phyloP scores from a whole-genome alignment of 92 coral and sea anemone species.

The Zoanthus gigantus region DNA sequence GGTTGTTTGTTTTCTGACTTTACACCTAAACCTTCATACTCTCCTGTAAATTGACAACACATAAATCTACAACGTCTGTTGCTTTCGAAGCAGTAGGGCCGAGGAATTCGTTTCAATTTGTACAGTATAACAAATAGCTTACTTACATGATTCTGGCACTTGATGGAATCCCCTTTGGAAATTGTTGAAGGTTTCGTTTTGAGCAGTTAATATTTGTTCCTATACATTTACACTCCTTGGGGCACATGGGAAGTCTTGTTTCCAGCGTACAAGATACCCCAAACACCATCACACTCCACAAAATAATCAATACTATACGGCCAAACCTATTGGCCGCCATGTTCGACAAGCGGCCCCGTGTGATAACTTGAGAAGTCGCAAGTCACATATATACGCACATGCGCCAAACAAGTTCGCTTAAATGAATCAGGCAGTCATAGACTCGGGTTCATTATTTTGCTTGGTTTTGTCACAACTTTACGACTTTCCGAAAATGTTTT shows the following conservation, averaged over 20 bases:
- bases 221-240: conserved; percentile 12
- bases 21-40: background rate
- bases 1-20: background rate
- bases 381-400: background rate
- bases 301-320: conserved; percentile 16
- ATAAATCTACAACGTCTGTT: conserved; percentile 4
- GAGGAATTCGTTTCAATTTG: conserved; percentile 28
- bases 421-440: conserved; percentile 17
- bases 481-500: conserved; percentile 1
- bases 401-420: background rate
- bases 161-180: conserved; percentile 53
- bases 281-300: conserved; percentile 27
- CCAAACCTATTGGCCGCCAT: conserved; percentile 35
- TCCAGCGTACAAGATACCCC: conserved; percentile 1
- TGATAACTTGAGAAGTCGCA: conserved; percentile 16
- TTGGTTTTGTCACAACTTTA: background rate
- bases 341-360: conserved; percentile 19
- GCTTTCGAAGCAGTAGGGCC: background rate
- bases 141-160: conserved; percentile 29
- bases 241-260: conserved; percentile 20
- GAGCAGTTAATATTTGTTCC: conserved; percentile 23
- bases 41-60: conserved; percentile 18
- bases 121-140: conserved; percentile 24
- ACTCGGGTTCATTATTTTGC: conserved; percentile 6
- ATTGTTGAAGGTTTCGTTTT: conserved; percentile 7